Evolutionary conservation across 2,888 invertebrate genomes (phyloP), one percentile per base, ranked within the genome.

Genomic region (Metalampra italica): DNA sequence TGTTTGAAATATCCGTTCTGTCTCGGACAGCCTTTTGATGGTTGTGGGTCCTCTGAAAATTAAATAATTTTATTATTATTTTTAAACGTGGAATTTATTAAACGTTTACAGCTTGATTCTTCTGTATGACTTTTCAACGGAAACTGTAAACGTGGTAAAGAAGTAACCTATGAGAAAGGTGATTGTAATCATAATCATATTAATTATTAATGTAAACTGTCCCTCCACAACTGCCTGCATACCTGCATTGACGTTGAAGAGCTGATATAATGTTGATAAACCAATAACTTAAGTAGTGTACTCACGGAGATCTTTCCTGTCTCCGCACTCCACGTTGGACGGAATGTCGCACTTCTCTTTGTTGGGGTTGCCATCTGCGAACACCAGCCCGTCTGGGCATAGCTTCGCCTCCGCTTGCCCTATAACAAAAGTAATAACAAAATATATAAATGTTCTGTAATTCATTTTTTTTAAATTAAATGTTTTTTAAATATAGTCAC

Each of bases 361-460:
- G 74, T 91, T 93, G 0, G 94, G 91, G 71, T 93, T 93, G 57
- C 91, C 92, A 58, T 94, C 94, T 50, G 92, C 91, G 77, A 95
- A 96, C 15, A 95, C 93, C 32, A 95, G 85, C 1, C 95, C 95
- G 58, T 96, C 95, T 0, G 94, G 94, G 73, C 95, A 96, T 11
- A 95, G 85, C 59, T 90, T 92, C 50, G 91, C 87, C 72, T 93
- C 94, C 3, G 93, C 75, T 50, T 86, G 85, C 29, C 93, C 90
- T 90, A 65, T 41, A 50, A 11, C n/a, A 32, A 32, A 32, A 5
- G 11, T n/a, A n/a, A n/a, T n/a, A 22, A 5, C 22, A 22, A 5
- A 22, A 22, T 22, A 22, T 5, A 22, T 22, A 22, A n/a, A n/a
- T n/a, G n/a, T n/a, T n/a, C n/a, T n/a, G n/a, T n/a, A n/a, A n/a